phyloP scores from a whole-genome alignment of 2,888 invertebrate genomes.

The Crocallis elinguaria region DNA sequence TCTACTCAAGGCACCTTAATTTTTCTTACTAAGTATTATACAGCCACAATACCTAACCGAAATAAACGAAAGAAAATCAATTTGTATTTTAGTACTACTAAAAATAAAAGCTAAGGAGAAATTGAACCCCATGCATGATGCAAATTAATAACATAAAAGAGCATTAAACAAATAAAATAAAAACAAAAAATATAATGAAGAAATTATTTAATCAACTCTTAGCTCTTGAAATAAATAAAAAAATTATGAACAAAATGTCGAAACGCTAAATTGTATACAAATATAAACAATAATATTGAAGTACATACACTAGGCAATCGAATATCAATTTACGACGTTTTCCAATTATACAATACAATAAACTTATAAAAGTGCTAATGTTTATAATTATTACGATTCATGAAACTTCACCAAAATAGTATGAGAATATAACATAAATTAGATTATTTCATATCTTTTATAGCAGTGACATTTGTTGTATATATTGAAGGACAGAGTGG shows the following conservation, averaged over 20 bases:
- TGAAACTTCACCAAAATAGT: conserved; percentile 9
- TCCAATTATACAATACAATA: conserved; percentile 35
- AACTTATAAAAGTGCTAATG: conserved; percentile 29
- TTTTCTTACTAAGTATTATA: too few species aligned
- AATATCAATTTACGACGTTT: conserved; percentile 23
- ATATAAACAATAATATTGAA: conserved; percentile 51
- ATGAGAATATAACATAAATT: conserved; percentile 22
- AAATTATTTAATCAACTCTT: conserved; percentile 45
- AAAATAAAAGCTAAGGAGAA: not conserved
- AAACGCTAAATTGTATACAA: conserved; percentile 58
- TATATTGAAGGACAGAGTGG: conserved; percentile 6
- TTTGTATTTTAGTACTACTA: too few species aligned
- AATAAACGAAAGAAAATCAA: too few species aligned
- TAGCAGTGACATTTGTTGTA: conserved; percentile 4
- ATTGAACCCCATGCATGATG: not conserved
- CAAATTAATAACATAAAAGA: conserved; percentile 12
- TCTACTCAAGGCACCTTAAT: too few species aligned
- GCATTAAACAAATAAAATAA: conserved; percentile 29
- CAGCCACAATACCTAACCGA: too few species aligned
- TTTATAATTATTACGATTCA: conserved; percentile 22
- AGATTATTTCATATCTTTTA: not conserved
- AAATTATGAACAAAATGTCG: conserved; percentile 64
- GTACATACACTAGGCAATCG: conserved; percentile 20
- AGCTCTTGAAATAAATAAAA: conserved; percentile 64
- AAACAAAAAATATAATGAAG: conserved; percentile 37